Base-by-base conservation (phyloP, 2,888 invertebrate species). In the Xiphydria camelus region DNA sequence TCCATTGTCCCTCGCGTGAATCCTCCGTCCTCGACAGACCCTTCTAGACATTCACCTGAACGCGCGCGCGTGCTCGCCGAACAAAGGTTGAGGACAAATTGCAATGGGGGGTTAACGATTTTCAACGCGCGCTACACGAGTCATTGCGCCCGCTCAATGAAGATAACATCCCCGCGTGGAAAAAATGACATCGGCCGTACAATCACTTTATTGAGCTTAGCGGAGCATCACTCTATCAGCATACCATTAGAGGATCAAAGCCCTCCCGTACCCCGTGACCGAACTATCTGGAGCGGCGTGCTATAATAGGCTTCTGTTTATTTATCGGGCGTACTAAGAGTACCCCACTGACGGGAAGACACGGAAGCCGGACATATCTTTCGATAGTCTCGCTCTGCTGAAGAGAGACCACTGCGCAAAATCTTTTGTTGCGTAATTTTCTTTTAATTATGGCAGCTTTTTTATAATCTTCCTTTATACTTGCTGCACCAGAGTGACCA, bases 191-290 rank as follows among this genome's bases (percentile, higher is more conserved):
- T 43, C 43, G 35, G 37, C 47, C 41, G 34, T 31, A 19, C 12
- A 21, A 29, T 29, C 15, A 29, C 12, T 12, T 15, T 29, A 40
- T 17, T 39, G 52, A 52, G 58, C 60, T 60, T 55, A 66, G 60
- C 59, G 53, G 62, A 66, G 62, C 64, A 55, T 66, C 56, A 59
- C 62, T 52, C 51, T 45, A 64, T 66, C 66, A 68, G 54, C 63
- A 64, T 64, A 59, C 55, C 50, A 67, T 63, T 65, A 62, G 37
- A 47, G 59, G 53, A 59, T 58, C 61, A 59, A 53, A 62, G 51
- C 42, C 38, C 35, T 25, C 37, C 44, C 10, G 19, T 25, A 12
- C 29, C 9, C 36, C 22, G 26, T 43, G 29, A 15, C 25, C 7
- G 3, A 4, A 19, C 47, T 52, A 49, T 52, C 52, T 46, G 41